Evolutionary conservation across 2,113 vertebrate species (phyloP).

Genomic region (Tychaedon coryphoeus): DNA sequence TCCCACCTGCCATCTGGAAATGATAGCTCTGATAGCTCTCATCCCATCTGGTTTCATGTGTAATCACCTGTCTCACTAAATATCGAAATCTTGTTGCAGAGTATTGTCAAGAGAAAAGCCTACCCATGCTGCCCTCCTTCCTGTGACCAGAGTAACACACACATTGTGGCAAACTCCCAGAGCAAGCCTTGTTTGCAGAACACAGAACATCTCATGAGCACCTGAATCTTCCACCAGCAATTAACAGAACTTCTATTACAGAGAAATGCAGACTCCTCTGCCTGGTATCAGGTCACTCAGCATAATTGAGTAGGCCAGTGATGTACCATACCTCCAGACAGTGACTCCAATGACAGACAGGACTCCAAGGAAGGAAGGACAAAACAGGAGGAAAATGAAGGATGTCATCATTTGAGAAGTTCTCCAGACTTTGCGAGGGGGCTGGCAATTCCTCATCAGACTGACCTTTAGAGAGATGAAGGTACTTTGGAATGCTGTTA

Average conservation of each 20-base stretch:
- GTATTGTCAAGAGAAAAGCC: not conserved
- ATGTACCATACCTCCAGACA: constrained; percentile 84
- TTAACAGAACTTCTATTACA: fast-evolving
- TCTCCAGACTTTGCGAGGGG: constrained; percentile 83
- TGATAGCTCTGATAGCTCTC: not conserved
- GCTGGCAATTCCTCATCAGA: constrained; percentile 89
- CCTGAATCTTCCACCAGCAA: not conserved
- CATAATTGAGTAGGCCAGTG: not conserved
- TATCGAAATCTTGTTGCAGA: not conserved
- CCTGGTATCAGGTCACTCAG: not conserved
- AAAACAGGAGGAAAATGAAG: constrained; percentile 88
- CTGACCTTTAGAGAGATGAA: constrained; percentile 79
- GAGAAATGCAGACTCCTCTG: not conserved
- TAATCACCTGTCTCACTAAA: not conserved
- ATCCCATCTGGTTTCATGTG: not conserved
- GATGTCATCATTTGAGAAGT: constrained; percentile 91
- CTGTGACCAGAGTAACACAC: not conserved
- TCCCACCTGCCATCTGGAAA: not conserved
- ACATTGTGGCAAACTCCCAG: not conserved
- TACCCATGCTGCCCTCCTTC: not conserved
- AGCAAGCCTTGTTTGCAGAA: not conserved
- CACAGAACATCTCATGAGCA: not conserved
- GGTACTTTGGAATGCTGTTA: not conserved
- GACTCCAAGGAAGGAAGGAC: constrained; percentile 86
- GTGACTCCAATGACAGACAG: constrained; percentile 81